Evolutionary conservation across 2,797 vertebrate species (phyloP).

Genomic region (Acomys russatus): DNA sequence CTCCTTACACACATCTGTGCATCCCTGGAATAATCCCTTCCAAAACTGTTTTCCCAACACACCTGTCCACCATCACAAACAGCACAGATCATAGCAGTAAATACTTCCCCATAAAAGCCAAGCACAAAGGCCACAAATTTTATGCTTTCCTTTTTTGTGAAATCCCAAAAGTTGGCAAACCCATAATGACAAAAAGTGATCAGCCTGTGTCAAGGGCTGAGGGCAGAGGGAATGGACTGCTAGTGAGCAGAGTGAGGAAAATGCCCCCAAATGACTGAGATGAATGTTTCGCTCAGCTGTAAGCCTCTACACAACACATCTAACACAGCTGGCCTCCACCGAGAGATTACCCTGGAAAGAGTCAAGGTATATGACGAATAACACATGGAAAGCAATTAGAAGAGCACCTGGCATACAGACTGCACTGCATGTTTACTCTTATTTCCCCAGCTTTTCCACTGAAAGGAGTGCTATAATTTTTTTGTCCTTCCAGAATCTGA

Average conservation of each 20-base stretch:
- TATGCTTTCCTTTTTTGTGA: not conserved
- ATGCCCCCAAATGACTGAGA: not conserved
- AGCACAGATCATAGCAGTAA: not conserved
- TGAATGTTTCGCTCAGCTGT: not conserved
- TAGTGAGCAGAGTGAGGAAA: slow-evolving; percentile 19
- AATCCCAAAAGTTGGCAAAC: slow-evolving; percentile 25
- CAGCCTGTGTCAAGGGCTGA: not conserved
- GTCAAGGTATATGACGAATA: not conserved
- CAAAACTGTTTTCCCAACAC: slow-evolving; percentile 5
- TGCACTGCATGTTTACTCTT: not conserved
- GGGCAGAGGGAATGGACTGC: not conserved
- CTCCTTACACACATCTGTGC: slow-evolving; percentile 4
- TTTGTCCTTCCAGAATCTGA: slow-evolving; percentile 12
- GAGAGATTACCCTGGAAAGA: not conserved
- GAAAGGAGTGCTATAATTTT: not conserved
- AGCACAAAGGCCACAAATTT: slow-evolving; percentile 11
- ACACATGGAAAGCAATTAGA: not conserved
- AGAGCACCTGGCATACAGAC: not conserved
- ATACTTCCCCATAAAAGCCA: slow-evolving; percentile 5
- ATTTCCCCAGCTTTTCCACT: not conserved
- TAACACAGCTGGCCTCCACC: not conserved
- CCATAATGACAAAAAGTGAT: not conserved
- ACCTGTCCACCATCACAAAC: not conserved
- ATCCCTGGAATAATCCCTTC: slow-evolving; percentile 11
- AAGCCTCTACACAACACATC: slow-evolving; percentile 14